These are phyloP conservation scores for Macaria notata DNA, from an alignment of 2,888 invertebrate genomes.

Conservation along the genomic window DNA sequence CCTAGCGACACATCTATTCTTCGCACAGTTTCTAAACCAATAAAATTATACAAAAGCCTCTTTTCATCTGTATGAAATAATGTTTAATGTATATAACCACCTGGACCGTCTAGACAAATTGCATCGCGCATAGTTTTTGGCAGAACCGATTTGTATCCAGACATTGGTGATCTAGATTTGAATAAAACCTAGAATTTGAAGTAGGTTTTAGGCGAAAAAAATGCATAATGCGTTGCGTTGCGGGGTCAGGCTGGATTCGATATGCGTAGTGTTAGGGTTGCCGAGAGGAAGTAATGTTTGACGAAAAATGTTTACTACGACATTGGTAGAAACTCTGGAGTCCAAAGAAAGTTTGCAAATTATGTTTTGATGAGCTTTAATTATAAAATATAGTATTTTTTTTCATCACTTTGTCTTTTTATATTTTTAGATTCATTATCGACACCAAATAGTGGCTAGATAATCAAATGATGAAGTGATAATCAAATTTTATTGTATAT, in stretches of 20 bases:
- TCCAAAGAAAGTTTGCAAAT: too few species aligned
- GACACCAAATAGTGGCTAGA: too few species aligned
- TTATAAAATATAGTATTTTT: too few species aligned
- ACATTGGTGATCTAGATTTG: constrained; percentile 51
- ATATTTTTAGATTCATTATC: too few species aligned
- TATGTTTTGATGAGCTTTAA: too few species aligned
- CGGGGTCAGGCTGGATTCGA: constrained; percentile 2
- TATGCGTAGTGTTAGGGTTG: constrained; percentile 15
- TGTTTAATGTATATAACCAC: constrained; percentile 76
- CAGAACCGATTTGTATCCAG: constrained; percentile 67
- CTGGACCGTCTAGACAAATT: constrained; percentile 74
- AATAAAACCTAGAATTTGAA: constrained; percentile 65
- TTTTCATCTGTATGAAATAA: constrained; percentile 53
- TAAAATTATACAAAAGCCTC: constrained; percentile 11
- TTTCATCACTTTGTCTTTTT: too few species aligned
- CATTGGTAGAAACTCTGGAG: too few species aligned
- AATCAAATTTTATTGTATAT: too few species aligned
- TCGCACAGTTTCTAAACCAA: constrained; percentile 31
- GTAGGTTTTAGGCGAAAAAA: constrained; percentile 43
- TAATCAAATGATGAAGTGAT: too few species aligned
- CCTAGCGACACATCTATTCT: constrained; percentile 22
- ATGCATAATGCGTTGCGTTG: constrained; percentile 30
- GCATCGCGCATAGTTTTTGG: constrained; percentile 68
- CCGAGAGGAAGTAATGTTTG: background rate
- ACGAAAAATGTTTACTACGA: too few species aligned